Base-by-base conservation (phyloP, 37 sponge, comb jelly and placozoan genomes). In the Corticium candelabrum region DNA sequence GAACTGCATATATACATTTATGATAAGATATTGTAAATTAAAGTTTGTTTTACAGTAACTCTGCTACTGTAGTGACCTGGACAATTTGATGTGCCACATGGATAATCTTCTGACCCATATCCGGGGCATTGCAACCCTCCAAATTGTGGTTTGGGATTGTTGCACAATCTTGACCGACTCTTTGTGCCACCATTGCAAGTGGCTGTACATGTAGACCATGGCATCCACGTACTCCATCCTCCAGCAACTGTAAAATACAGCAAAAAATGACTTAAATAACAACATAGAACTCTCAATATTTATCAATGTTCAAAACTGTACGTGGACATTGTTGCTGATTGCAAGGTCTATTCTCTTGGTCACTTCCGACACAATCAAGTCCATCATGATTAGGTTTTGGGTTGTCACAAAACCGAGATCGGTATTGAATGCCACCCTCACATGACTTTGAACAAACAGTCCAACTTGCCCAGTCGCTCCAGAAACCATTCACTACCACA, bases 321-420 rank as follows among this genome's bases (percentile, higher is more conserved):
- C 79, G 56, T 78, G 79, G 4, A 33, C 79, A 78, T 3, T 72
- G 38, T 21, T 4, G n/a, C 3, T 36, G 3, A 33, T 78, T 78
- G 33, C 79, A 78, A 27, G 35, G 2, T 67, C 7, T 50, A 27
- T 38, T 78, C 39, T 78, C 74, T 50, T 50, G 15, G 21, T 50
- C 62, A 21, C 15, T 21, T 27, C 62, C 62, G 15, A 27, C 62
- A 21, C 62, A 50, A 11, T 11, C 15, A 27, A 27, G 15, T 50
- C 62, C 62, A 21, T 21, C 62, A 21, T 50, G 11, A 11, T 21
- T 50, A 50, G 62, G 62, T 27, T 11, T 21, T 50, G 62, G 62
- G 21, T 50, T 50, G 62, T 50, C 21, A 21, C 62, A 50, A 21
- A 27, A 50, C 21, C 62, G 62, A 50, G 15, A 21, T 50, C 62